Conservation (phyloP, 37 sponge, comb jelly and placozoan genomes). For the Diacarnus erythraeanus region DNA sequence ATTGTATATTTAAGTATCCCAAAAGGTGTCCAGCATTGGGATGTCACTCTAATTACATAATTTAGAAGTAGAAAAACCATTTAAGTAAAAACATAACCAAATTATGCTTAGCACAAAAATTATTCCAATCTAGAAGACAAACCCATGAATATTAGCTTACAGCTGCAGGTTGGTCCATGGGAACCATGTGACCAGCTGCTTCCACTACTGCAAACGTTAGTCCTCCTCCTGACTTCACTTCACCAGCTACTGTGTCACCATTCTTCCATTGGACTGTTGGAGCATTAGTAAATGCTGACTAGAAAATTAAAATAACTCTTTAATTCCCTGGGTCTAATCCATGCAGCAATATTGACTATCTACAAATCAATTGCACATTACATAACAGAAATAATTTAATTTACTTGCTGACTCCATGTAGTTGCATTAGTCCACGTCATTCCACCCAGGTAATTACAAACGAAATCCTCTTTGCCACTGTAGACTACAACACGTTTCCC, state of each 20-base stretch:
- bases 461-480: slow-evolving; percentile 80
- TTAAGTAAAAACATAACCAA: too few species aligned
- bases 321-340: too few species aligned
- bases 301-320: background rate
- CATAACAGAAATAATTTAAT: too few species aligned
- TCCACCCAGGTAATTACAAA: slow-evolving; percentile 82
- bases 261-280: slow-evolving; percentile 33
- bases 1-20: too few species aligned
- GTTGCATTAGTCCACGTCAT: slow-evolving; percentile 60
- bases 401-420: slow-evolving; percentile 58
- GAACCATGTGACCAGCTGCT: slow-evolving; percentile 85
- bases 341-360: too few species aligned
- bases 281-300: slow-evolving; percentile 37
- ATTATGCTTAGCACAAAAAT: too few species aligned
- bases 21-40: too few species aligned
- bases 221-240: slow-evolving; percentile 42
- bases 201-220: slow-evolving; percentile 76
- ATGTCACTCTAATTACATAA: too few species aligned
- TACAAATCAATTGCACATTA: too few species aligned
- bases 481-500: slow-evolving; percentile 70
- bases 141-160: slow-evolving; percentile 35
- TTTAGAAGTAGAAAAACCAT: too few species aligned
- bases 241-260: slow-evolving; percentile 34
- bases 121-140: too few species aligned
- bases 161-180: slow-evolving; percentile 83